Evolutionary conservation across 2,888 invertebrate genomes (phyloP).

Genomic region (Herminia tarsipennalis): DNA sequence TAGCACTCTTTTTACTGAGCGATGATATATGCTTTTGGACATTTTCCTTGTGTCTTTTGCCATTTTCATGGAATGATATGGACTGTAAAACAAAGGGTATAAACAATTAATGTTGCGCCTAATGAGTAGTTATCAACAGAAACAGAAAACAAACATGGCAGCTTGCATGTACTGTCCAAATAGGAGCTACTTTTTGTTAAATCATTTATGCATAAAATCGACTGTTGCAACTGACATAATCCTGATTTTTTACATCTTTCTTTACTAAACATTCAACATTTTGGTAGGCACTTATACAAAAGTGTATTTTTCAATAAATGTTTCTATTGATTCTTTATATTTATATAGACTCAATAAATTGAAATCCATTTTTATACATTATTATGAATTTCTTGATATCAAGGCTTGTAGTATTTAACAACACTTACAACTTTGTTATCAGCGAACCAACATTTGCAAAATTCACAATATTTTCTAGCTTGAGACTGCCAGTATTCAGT

Average conservation of each 20-base stretch:
- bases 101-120: background rate
- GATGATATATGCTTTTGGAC: slow-evolving; percentile 94
- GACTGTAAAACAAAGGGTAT: slow-evolving; percentile 86
- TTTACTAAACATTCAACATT: too few relatives aligned
- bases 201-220: background rate
- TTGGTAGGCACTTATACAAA: too few relatives aligned
- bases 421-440: slow-evolving; percentile 95
- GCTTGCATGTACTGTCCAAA: background rate
- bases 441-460: slow-evolving; percentile 99
- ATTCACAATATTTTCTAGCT: slow-evolving; percentile 97
- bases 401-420: background rate
- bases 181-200: background rate
- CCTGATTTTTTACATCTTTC: background rate
- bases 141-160: background rate
- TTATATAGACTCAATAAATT: too few relatives aligned
- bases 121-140: background rate
- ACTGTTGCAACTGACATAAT: background rate
- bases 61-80: slow-evolving; percentile 97
- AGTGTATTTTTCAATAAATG: background rate
- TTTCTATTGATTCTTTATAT: too few relatives aligned
- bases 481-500: slow-evolving; percentile 99
- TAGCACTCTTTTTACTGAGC: slow-evolving; percentile 93
- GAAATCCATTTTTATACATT: background rate
- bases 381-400: background rate
- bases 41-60: slow-evolving; percentile 96